Evolutionary conservation across 2,797 vertebrate genomes (phyloP).

Genomic region (Eulemur mongoz): DNA sequence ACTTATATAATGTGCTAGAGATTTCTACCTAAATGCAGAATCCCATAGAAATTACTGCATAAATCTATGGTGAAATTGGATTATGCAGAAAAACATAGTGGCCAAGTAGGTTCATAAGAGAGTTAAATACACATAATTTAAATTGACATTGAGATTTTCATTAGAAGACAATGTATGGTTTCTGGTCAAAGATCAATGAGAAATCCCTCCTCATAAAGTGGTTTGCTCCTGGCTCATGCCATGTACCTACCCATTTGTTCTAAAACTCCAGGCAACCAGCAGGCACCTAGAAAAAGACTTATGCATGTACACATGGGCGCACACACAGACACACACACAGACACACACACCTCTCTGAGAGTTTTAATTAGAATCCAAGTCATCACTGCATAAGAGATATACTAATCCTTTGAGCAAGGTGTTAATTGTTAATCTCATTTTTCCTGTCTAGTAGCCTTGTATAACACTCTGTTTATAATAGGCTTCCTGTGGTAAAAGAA

Average conservation of each 20-base stretch:
- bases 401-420: slow-evolving; percentile 78
- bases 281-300: background rate
- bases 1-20: background rate
- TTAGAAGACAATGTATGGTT: background rate
- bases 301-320: background rate
- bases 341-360: slow-evolving; percentile 4
- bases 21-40: background rate
- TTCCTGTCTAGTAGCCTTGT: slow-evolving; percentile 74
- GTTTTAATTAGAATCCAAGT: slow-evolving; percentile 73
- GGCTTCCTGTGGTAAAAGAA: slow-evolving; percentile 63
- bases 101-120: background rate
- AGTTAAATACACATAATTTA: background rate
- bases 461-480: slow-evolving; percentile 68
- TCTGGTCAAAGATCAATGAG: slow-evolving; percentile 37
- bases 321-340: background rate
- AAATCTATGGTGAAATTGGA: background rate
- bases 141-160: background rate
- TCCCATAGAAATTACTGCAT: background rate
- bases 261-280: background rate
- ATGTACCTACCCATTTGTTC: background rate
- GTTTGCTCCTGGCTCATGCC: background rate
- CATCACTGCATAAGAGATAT: background rate
- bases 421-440: slow-evolving; percentile 81
- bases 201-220: background rate
- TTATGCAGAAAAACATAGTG: background rate